Evolutionary conservation across 1,140 invertebrate genomes (phyloP).

Genomic region (Prorops nasuta): DNA sequence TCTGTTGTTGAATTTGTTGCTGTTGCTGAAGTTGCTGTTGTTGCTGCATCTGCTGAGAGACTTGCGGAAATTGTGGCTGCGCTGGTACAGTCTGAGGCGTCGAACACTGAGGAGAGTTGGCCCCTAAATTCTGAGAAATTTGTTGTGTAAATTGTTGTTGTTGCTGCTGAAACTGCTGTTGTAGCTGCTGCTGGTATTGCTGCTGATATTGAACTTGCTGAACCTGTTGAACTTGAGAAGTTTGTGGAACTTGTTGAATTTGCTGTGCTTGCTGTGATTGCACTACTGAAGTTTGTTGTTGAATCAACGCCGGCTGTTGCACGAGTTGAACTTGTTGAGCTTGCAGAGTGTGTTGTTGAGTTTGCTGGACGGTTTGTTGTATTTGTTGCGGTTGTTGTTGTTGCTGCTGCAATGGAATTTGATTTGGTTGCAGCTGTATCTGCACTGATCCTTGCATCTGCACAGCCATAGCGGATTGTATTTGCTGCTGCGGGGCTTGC

Average conservation of each 20-base stretch:
- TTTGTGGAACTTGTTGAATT: constrained; percentile 53
- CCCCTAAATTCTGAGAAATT: constrained; percentile 34
- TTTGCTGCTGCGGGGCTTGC: constrained; percentile 57
- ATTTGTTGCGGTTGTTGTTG: constrained; percentile 52
- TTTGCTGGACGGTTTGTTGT: constrained; percentile 32
- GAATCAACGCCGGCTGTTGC: constrained; percentile 45
- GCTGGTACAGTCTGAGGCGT: constrained; percentile 56
- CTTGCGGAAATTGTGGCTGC: constrained; percentile 57
- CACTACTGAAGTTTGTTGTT: constrained; percentile 61
- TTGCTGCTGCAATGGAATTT: constrained; percentile 58
- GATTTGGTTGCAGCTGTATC: constrained; percentile 54
- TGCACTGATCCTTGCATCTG: constrained; percentile 39
- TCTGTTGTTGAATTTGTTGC: constrained; percentile 48
- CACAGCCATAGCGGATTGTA: constrained; percentile 47
- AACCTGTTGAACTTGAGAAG: constrained; percentile 49
- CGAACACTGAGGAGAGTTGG: constrained; percentile 60
- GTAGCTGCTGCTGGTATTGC: constrained; percentile 48
- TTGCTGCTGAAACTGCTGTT: constrained; percentile 54
- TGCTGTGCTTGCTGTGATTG: constrained; percentile 62
- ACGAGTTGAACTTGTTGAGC: constrained; percentile 49
- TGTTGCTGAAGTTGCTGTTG: constrained; percentile 50
- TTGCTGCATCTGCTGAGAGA: constrained; percentile 53
- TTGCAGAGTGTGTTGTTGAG: constrained; percentile 46
- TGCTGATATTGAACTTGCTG: constrained; percentile 54
- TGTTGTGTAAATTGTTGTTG: constrained; percentile 53